Conservation (phyloP, 37 sponge, comb jelly and placozoan genomes). For the Spongilla lacustris region DNA sequence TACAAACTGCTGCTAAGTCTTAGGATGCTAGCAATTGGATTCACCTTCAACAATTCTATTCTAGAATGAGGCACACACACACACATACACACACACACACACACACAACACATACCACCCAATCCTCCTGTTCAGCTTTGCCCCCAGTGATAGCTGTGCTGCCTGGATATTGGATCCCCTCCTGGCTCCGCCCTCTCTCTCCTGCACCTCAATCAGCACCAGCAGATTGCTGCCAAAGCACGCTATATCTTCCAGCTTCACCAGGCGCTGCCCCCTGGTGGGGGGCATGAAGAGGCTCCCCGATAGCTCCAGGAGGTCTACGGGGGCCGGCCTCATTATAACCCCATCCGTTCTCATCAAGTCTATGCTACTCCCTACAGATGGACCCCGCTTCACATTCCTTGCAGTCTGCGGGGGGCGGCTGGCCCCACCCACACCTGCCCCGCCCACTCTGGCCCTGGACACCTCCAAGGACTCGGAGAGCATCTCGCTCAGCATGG, state of each 20-base stretch:
- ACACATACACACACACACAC: neutral
- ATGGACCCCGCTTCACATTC: neutral
- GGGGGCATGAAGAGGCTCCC: conserved; percentile 27
- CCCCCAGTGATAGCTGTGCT: neutral
- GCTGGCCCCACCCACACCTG: neutral
- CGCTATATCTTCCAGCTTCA: conserved; percentile 43
- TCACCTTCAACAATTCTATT: too few species aligned
- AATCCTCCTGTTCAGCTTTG: neutral
- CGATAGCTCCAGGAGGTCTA: conserved; percentile 32
- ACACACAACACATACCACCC: neutral
- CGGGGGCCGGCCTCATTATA: conserved; percentile 38
- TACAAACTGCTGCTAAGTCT: too few species aligned
- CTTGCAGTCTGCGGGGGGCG: conserved; percentile 1
- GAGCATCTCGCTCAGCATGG: conserved; percentile 5
- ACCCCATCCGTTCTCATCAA: conserved; percentile 22
- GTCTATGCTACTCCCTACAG: neutral
- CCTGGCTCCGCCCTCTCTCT: neutral
- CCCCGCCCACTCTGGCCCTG: neutral
- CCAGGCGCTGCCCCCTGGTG: conserved; percentile 16
- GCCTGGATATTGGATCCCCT: neutral
- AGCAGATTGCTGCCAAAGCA: conserved; percentile 65
- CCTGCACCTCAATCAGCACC: conserved; percentile 60
- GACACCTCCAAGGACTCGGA: neutral
- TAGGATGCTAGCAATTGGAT: too few species aligned
- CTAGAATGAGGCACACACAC: neutral